Evolutionary conservation across 1,140 invertebrate genomes (phyloP).

Genomic region (Dreissena rostriformis): DNA sequence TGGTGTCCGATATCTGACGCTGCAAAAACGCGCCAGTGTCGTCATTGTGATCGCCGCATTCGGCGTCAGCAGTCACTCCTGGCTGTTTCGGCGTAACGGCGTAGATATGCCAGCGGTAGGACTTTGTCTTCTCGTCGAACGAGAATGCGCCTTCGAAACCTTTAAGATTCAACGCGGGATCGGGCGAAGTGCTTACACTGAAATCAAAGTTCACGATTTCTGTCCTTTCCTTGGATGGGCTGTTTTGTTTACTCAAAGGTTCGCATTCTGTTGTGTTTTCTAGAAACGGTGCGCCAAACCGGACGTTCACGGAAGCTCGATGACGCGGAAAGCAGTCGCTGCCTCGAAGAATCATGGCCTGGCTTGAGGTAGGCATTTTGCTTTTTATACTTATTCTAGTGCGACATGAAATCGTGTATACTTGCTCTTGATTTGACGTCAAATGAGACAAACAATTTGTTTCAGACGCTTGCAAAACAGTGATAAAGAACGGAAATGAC

Average conservation of each 20-base stretch:
- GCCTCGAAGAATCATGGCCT: conserved; percentile 50
- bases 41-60: conserved; percentile 15
- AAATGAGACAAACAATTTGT: no score
- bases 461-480: no score
- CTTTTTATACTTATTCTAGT: no score
- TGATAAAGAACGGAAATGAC: no score
- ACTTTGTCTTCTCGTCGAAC: conserved; percentile 38
- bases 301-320: background rate
- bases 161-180: background rate
- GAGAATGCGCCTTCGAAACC: conserved; percentile 43
- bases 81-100: conserved; percentile 1
- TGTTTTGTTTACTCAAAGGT: no score
- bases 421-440: no score
- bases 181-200: conserved; percentile 12
- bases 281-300: background rate
- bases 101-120: conserved; percentile 40
- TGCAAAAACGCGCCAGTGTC: background rate
- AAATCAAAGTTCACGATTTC: conserved; percentile 43
- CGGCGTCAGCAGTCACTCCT: background rate
- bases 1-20: conserved; percentile 8
- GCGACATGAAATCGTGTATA: no score
- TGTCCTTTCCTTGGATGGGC: background rate
- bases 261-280: background rate
- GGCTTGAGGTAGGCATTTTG: conserved; percentile 50
- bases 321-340: background rate